Evolutionary conservation across 2,888 invertebrate genomes (phyloP).

Genomic region (Thereva unica): DNA sequence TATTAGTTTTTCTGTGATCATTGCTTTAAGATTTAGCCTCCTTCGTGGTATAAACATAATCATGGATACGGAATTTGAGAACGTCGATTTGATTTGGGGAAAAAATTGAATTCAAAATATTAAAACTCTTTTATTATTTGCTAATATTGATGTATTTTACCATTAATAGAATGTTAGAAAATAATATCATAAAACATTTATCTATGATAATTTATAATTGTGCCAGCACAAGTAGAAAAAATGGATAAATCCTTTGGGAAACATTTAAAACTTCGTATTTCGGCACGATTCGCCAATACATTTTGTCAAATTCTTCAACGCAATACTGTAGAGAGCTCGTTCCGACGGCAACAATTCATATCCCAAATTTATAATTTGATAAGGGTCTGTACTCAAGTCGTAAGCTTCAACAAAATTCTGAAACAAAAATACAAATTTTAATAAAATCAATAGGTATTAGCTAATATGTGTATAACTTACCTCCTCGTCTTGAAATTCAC

Average conservation of each 20-base stretch:
- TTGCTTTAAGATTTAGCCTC: too few relatives aligned
- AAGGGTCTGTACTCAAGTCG: conserved; percentile 70
- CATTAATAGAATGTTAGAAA: too few relatives aligned
- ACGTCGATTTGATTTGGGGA: too few relatives aligned
- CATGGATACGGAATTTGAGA: too few relatives aligned
- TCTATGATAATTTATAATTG: too few relatives aligned
- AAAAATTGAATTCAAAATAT: too few relatives aligned
- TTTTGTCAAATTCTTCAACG: conserved; percentile 50
- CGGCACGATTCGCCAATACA: conserved; percentile 52
- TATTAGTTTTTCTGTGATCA: too few relatives aligned
- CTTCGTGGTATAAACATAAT: too few relatives aligned
- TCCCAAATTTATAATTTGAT: conserved; percentile 71
- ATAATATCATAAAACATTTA: too few relatives aligned
- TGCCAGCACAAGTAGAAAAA: too few relatives aligned
- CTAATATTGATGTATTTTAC: too few relatives aligned
- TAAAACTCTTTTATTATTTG: too few relatives aligned
- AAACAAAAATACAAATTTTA: conserved; percentile 46
- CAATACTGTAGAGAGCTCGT: conserved; percentile 60
- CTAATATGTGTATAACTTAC: conserved; percentile 47
- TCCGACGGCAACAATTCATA: conserved; percentile 60
- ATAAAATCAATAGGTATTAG: neutral
- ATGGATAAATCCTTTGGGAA: neutral
- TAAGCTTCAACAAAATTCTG: conserved; percentile 79
- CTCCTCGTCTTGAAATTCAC: conserved; percentile 59
- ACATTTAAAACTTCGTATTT: conserved; percentile 31